Percentiles rank a stretch among this genome's conserved stretches.
Evolutionary conservation across 2,797 vertebrate genomes (phyloP).

Genomic region (Sebastolobus altivelis): DNA sequence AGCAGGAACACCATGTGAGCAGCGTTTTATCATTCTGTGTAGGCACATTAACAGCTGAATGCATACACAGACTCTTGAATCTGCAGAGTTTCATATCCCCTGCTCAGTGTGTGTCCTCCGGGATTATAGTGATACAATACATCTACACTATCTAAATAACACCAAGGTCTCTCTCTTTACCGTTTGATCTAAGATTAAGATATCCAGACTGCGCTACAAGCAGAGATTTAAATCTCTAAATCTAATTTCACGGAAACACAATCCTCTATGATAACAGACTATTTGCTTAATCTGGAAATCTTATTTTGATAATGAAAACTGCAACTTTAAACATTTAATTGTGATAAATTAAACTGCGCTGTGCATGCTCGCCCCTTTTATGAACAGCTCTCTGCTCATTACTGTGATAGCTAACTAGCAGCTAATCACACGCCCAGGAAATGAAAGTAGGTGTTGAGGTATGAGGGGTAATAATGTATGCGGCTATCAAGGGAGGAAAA

Average conservation of each 20-base stretch:
- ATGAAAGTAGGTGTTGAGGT: conserved; percentile 21
- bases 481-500: conserved; percentile 5
- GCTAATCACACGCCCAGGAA: conserved; percentile 38
- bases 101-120: not conserved
- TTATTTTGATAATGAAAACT: not conserved
- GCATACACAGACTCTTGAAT: not conserved
- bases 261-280: conserved; percentile 2
- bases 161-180: not conserved
- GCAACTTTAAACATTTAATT: not conserved
- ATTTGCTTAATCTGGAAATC: not conserved
- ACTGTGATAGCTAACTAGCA: conserved; percentile 16
- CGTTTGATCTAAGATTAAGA: conserved; percentile 1
- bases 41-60: not conserved
- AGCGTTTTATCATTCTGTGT: not conserved
- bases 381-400: conserved; percentile 29
- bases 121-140: not conserved
- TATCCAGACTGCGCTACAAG: not conserved
- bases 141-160: not conserved
- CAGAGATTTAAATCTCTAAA: conserved; percentile 15
- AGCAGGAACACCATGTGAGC: not conserved
- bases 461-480: conserved; percentile 18
- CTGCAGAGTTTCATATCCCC: not conserved
- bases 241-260: conserved; percentile 20
- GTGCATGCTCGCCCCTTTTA: not conserved
- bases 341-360: not conserved